A percentile compares a stretch with the other conserved stretches of the same genome.
Evolutionary conservation across 1,140 invertebrate species (phyloP).

Genomic region (Megalopta genalis): DNA sequence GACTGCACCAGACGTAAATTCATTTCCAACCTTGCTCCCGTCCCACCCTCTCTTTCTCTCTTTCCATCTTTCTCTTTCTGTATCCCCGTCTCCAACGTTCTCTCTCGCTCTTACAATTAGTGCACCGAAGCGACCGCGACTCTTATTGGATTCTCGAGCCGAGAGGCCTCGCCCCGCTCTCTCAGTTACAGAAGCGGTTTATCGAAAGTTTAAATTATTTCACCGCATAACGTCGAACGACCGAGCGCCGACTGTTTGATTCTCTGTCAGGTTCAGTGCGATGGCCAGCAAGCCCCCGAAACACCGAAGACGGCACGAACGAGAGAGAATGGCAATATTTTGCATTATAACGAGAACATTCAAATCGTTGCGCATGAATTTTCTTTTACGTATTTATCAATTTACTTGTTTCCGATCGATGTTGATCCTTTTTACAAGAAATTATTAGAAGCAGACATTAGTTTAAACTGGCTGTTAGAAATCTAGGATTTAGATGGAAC

Average conservation of each 20-base stretch:
- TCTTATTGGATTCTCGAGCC: conserved; percentile 60
- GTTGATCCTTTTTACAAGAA: too few species aligned
- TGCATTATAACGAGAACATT: too few species aligned
- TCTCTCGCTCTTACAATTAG: conserved; percentile 1
- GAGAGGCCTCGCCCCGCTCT: conserved; percentile 44
- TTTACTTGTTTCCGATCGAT: too few species aligned
- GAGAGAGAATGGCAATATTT: neutral
- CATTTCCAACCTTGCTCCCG: conserved; percentile 51
- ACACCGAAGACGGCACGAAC: neutral
- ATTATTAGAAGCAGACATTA: too few species aligned
- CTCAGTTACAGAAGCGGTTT: conserved; percentile 62
- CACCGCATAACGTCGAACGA: conserved; percentile 33
- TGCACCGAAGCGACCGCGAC: conserved; percentile 42
- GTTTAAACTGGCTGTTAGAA: too few species aligned
- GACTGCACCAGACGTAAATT: conserved; percentile 61
- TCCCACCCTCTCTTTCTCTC: neutral
- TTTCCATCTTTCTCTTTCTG: too few species aligned
- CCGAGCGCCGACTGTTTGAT: conserved; percentile 13
- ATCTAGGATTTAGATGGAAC: too few species aligned
- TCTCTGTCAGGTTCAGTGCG: neutral
- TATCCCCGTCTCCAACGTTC: too few species aligned
- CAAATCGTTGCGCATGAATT: too few species aligned
- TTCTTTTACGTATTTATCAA: too few species aligned
- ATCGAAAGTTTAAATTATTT: conserved; percentile 67
- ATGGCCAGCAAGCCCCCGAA: too few species aligned